These are phyloP conservation scores for Euzetes globulus DNA, from an alignment of 2,888 invertebrate genomes.

Conservation along the genomic window DNA sequence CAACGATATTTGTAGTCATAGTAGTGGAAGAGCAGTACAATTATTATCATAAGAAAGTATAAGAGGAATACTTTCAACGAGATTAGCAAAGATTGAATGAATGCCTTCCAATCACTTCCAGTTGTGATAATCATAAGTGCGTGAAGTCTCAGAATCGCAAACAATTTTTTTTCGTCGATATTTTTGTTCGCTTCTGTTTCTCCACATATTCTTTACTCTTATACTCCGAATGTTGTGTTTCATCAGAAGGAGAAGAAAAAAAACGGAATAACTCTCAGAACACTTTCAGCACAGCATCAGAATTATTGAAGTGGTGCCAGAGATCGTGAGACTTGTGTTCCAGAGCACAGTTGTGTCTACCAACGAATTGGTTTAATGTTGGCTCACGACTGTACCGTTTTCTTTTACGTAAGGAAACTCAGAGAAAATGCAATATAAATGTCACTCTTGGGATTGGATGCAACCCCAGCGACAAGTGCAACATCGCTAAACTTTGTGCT, in stretches of 20 bases:
- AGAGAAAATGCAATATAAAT: conserved; percentile 23
- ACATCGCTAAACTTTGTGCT: conserved; percentile 2
- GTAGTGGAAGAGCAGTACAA: not conserved
- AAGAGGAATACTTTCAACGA: conserved; percentile 18
- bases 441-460: conserved; percentile 9
- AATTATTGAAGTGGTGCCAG: not conserved
- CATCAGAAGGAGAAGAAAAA: conserved; percentile 9
- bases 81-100: conserved; percentile 29
- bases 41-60: not conserved
- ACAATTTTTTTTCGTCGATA: too few relatives aligned
- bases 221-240: not conserved
- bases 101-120: conserved; percentile 20
- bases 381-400: not conserved
- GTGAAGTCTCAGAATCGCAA: not conserved
- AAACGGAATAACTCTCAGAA: not conserved
- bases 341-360: not conserved
- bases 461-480: conserved; percentile 27
- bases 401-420: not conserved
- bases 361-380: not conserved
- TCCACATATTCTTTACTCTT: not conserved
- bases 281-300: conserved; percentile 17
- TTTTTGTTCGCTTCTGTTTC: too few relatives aligned
- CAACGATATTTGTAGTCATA: not conserved
- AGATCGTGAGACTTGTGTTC: conserved; percentile 9
- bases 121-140: conserved; percentile 29